These are phyloP conservation scores for Cenopis cana DNA, from an alignment of 2,888 invertebrate species.

Conservation along the genomic window DNA sequence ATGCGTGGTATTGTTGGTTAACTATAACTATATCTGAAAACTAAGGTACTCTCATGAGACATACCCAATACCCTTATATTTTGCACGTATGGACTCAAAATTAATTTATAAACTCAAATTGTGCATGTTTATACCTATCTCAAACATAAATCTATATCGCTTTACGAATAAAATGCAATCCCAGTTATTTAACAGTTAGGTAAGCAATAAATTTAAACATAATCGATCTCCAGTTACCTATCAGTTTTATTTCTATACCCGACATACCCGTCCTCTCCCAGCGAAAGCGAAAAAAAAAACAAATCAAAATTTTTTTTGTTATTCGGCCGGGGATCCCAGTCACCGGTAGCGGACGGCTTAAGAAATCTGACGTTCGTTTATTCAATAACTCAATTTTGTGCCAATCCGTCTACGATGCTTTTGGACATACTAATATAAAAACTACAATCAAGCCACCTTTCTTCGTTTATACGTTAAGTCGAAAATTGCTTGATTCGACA, in stretches of 20 bases:
- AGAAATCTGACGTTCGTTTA: constrained; percentile 31
- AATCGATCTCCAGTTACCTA: background rate
- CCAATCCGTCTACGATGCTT: constrained; percentile 30
- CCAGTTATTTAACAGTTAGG: background rate
- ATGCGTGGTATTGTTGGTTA: background rate
- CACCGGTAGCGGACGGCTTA: too few species aligned
- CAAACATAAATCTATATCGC: background rate
- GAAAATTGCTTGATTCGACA: constrained; percentile 49
- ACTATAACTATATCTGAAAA: background rate
- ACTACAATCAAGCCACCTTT: constrained; percentile 43
- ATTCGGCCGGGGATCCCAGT: too few species aligned
- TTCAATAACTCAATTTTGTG: constrained; percentile 39
- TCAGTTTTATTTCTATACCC: constrained; percentile 33
- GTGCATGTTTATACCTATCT: too few species aligned
- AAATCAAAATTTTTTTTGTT: too few species aligned
- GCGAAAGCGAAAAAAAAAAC: too few species aligned
- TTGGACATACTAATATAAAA: constrained; percentile 23
- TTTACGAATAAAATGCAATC: background rate
- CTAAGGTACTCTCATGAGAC: too few species aligned
- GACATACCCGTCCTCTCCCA: too few species aligned
- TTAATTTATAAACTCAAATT: too few species aligned
- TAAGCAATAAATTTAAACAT: constrained; percentile 1
- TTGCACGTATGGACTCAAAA: too few species aligned
- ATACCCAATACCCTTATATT: too few species aligned
- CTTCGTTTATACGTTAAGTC: constrained; percentile 48